Base-by-base conservation (phyloP, 2,888 invertebrate genomes). In the Cephus pulcher region DNA sequence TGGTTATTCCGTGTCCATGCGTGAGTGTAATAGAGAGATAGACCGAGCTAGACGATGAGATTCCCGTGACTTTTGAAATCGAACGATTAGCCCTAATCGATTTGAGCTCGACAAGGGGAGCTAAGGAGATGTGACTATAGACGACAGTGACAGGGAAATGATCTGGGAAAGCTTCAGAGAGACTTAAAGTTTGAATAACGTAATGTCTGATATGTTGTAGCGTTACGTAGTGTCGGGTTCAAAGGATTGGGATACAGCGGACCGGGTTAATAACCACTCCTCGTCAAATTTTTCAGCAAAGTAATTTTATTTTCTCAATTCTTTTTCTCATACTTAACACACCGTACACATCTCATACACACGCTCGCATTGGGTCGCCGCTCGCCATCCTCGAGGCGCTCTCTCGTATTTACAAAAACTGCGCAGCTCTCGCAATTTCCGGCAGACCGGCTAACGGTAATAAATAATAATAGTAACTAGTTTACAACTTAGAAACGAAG, bases 261-360 rank as follows among this genome's bases (percentile, higher is more conserved):
- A 89, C 86, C 88, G 88, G 89, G 89, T 88, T 81, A 89, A 89
- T 89, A 89, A 89, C 89, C 89, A 89, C 89, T 89, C 88, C 89
- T 89, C 84, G 89, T 89, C 88, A 88, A 89, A 87, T 88, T 89
- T 89, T 89, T 89, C 89, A 89, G 86, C 85, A 89, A 89, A 89
- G 88, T 89, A 88, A 88, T 88, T 85, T 89, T 88, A 88, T 89
- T 89, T 86, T 88, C 80, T 86, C 83, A 85, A 84, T 83, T 78
- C 71, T 71, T 34, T 71, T 34, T 34, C 71, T 71, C 71, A 33
- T 33, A 71, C 32, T 71, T 33, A 56, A 56, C 56, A 56, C 56
- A 56, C 56, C 56, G 56, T 56, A 56, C 56, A 56, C 56, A 71
- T 12, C 71, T 71, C 71, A 34, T 34, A 71, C 71, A 33, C 71